Conservation (phyloP, 92 coral and sea anemone species). For the Scolanthus callimorphus region DNA sequence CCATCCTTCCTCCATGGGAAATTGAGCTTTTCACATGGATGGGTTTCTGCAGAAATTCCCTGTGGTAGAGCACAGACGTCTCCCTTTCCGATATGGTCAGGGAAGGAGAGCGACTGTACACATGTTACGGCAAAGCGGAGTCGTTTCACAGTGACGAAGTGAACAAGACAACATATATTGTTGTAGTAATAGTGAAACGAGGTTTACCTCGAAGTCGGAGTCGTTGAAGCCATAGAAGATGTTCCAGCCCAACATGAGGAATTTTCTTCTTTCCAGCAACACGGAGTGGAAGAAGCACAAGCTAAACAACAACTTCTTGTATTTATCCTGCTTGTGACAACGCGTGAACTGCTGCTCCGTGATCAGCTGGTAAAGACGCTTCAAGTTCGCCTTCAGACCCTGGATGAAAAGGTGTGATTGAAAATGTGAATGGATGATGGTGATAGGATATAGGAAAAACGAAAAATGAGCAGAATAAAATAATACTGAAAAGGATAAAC, state of each 20-base stretch:
- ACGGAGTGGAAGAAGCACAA: constrained; percentile 98
- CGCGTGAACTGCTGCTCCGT: constrained; percentile 95
- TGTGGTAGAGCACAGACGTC: too few species aligned
- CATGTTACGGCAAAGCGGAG: too few species aligned
- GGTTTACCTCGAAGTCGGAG: constrained; percentile 98
- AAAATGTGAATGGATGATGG: too few species aligned
- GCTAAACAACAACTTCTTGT: constrained; percentile 92
- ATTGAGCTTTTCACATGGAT: too few species aligned
- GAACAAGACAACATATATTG: too few species aligned
- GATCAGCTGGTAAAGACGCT: constrained; percentile 95
- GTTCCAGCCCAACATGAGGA: constrained; percentile 99
- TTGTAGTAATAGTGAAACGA: too few species aligned
- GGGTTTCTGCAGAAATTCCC: too few species aligned
- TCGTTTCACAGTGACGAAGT: too few species aligned
- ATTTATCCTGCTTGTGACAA: constrained; percentile 97
- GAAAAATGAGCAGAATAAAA: not conserved
- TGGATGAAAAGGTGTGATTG: constrained; percentile 12
- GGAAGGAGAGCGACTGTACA: too few species aligned
- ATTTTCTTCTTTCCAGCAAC: constrained; percentile 87
- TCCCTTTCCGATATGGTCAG: too few species aligned
- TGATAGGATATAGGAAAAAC: too few species aligned
- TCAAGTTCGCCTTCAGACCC: constrained; percentile 99
- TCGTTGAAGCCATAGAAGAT: constrained; percentile 95
- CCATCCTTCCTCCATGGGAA: too few species aligned
- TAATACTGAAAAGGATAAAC: not conserved